Base-by-base conservation (phyloP, 2,888 invertebrate species). In the Peribatodes rhomboidaria region DNA sequence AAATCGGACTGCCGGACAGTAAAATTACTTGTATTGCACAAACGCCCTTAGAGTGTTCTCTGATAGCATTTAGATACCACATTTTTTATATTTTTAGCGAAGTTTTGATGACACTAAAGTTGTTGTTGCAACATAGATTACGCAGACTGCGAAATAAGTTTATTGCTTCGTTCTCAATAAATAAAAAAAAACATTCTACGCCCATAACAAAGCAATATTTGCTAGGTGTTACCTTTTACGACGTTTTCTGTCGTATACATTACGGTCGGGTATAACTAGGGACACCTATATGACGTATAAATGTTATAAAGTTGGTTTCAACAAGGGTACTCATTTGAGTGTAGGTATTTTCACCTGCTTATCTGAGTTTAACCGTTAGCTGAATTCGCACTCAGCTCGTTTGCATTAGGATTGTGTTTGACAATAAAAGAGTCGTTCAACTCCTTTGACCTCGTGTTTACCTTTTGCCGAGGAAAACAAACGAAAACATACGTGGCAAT, bases 171-270 rank as follows among this genome's bases (percentile, higher is more conserved):
- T 65, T 65, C 67, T 74, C 71, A 79, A 75, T 73, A 75, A 71
- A 74, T 73, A 78, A 74, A 74, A 74, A 74, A 72, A 71, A 67
- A 11, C 73, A 70, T 69, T 77, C 77, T 74, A 73, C 64, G 64
- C 59, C 67, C 50, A 69, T 72, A 73, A 75, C 78, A 78, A 76
- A 76, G 72, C 77, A 78, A 78, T 79, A 80, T 81, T 82, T 79
- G 77, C 77, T 82, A 80, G 78, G 77, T 80, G 74, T 77, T 76
- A 72, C 67, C 64, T 76, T 84, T 85, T 86, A 85, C 71, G 78
- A 74, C 64, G 27, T 65, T 57, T 56, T 57, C 54, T 65, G 31
- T 75, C 78, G 74, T 82, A 84, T 81, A 84, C 79, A 79, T 75
- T 73, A 80, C 73, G 75, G 70, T 63, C 47, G 63, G 62, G 57